Base-by-base conservation (phyloP, 2,797 vertebrate genomes). In the Serranus cabrilla region DNA sequence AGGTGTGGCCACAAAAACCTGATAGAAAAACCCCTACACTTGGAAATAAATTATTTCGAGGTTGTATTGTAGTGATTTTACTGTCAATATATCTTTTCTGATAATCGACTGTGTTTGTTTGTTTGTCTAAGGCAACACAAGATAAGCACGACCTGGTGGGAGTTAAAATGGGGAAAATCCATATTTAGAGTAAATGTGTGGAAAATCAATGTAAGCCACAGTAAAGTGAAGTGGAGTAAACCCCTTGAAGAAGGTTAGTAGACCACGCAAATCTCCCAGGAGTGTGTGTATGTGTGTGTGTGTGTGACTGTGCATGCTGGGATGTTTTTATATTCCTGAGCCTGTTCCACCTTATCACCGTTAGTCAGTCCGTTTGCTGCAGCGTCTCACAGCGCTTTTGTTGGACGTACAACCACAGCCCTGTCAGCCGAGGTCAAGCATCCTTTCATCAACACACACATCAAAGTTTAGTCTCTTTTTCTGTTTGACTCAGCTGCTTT, bases 201-300 rank as follows among this genome's bases (percentile, higher is more conserved):
- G 59, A 67, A 78, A 75, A 72, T 74, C 57, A 75, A 66, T 80
- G 31, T 62, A 74, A 76, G 77, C 61, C 71, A 71, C 46, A 66
- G 23, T 67, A 17, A 81, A 74, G 60, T 69, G 52, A 31, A 81
- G 63, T 56, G 62, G 14, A 67, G 39, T 21, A 58, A 27, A 74
- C 34, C 57, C 40, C 17, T 40, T 43, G 60, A 80, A 77, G 52
- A 74, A 62, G 78, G 66, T 83, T 80, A 81, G 62, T 72, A 66
- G 75, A 74, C 37, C 52, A 72, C 34, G 65, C 31, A 80, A 63
- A 81, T 65, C 68, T 81, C 61, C 61, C 61, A 64, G 21, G 66
- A 40, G 54, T 55, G 39, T 67, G 58, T 61, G 47, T 69, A 23
- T 58, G 11, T 49, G 39, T 23, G 47, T 60, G 64, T 58, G 45